Conservation (phyloP, 2,888 invertebrate species). For the Eristalis tenax region DNA sequence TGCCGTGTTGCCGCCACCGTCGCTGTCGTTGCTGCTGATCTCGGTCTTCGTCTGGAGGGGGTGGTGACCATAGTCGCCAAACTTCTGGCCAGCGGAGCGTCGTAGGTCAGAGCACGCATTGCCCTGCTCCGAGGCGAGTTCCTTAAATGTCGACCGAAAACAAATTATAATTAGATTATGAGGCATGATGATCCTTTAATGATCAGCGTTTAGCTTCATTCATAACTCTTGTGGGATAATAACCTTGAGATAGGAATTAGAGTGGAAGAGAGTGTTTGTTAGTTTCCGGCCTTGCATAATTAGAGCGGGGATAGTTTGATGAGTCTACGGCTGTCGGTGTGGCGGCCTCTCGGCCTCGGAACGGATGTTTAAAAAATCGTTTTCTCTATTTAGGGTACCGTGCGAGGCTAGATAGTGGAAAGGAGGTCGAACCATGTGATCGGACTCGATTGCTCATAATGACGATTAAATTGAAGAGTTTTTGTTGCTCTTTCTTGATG, state of each 20-base stretch:
- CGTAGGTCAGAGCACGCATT: conserved; percentile 65
- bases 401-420: not conserved
- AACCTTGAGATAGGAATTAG: conserved; percentile 59
- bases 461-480: conserved; percentile 60
- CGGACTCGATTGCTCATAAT: conserved; percentile 43
- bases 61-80: conserved; percentile 69
- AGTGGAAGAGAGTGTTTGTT: conserved; percentile 50
- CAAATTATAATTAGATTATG: conserved; percentile 81
- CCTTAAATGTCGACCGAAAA: conserved; percentile 72
- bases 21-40: not conserved
- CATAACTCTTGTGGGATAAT: conserved; percentile 72
- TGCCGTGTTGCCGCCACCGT: not conserved
- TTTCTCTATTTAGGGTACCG: conserved; percentile 53
- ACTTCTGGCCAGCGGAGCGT: conserved; percentile 55
- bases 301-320: conserved; percentile 41
- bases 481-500: not conserved
- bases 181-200: conserved; percentile 81
- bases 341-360: not conserved
- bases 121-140: conserved; percentile 44
- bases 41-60: conserved; percentile 54
- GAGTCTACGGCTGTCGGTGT: not conserved
- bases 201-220: conserved; percentile 79
- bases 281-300: conserved; percentile 69
- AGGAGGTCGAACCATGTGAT: conserved; percentile 4
- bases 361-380: conserved; percentile 63